Evolutionary conservation across 2,888 invertebrate species (phyloP), one percentile per base, ranked within the genome.

Genomic region (Hofmannophila pseudospretella): DNA sequence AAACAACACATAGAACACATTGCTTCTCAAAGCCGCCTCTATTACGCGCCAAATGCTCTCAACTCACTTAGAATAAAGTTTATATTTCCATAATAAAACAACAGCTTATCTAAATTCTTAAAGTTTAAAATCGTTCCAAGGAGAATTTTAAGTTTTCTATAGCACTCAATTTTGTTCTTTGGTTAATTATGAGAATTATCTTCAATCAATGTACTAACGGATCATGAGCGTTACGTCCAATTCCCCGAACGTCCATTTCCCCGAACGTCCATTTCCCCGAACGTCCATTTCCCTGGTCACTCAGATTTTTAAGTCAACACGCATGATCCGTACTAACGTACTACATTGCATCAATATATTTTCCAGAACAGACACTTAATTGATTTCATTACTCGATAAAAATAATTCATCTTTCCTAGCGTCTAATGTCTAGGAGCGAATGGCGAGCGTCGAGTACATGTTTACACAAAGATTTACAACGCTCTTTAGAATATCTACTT

Each of bases 141-240:
- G 33, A 44, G 33, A 33, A 32, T 38, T 4, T 40, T 42, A 39
- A 36, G 38, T 51, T 49, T 45, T 43, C 42, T 45, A 52, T 52
- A 49, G 43, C 46, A 45, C 57, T 52, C 50, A 55, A 65, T 63
- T 67, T 66, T 66, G 62, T 64, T 75, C 75, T 75, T 75, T 75
- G 75, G 75, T 67, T 61, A 64, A 59, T 51, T 39, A 53, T 63
- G 57, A 60, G 55, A 58, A 45, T 54, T 42, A 49, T 45, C 50
- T 52, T 48, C 39, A 32, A 44, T 30, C n/a, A n/a, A n/a, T n/a
- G n/a, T n/a, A n/a, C n/a, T n/a, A n/a, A n/a, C n/a, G n/a, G n/a
- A n/a, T n/a, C n/a, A n/a, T n/a, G n/a, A n/a, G n/a, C n/a, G n/a
- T n/a, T n/a, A n/a, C n/a, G n/a, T n/a, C n/a, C n/a, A n/a, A n/a